Conservation (phyloP, 1,140 invertebrate species). For the Solenopsis invicta region DNA sequence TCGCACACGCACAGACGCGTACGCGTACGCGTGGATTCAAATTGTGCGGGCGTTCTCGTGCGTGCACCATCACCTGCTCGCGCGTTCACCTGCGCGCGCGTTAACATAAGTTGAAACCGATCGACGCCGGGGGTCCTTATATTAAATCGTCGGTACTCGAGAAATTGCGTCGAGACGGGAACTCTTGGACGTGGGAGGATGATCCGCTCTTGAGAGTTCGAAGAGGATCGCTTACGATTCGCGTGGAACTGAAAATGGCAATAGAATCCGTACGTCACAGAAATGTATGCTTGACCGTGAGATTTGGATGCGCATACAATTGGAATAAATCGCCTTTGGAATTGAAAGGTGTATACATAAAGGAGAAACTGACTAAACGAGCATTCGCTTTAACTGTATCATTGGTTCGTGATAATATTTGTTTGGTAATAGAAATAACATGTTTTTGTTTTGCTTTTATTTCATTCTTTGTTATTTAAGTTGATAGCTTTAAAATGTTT, state of each 20-base stretch:
- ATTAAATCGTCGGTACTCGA: slow-evolving; percentile 16
- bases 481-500: neutral
- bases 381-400: neutral
- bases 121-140: slow-evolving; percentile 35
- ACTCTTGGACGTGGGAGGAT: slow-evolving; percentile 42
- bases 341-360: neutral
- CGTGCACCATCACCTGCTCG: slow-evolving; percentile 32
- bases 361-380: neutral
- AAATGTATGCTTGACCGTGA: neutral
- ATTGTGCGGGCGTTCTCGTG: neutral
- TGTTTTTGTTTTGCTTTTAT: neutral
- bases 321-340: slow-evolving; percentile 11
- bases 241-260: slow-evolving; percentile 36
- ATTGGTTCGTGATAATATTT: neutral
- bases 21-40: neutral
- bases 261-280: slow-evolving; percentile 3
- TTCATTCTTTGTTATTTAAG: neutral
- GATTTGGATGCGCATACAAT: slow-evolving; percentile 29
- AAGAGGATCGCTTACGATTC: slow-evolving; percentile 50
- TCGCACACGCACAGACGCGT: neutral
- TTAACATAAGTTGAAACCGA: slow-evolving; percentile 27
- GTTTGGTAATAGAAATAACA: neutral
- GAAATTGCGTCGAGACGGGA: slow-evolving; percentile 19
- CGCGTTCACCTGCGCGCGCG: slow-evolving; percentile 42
- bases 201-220: slow-evolving; percentile 45